Conservation (phyloP, 2,113 vertebrate genomes). For the Ondatra zibethicus region DNA sequence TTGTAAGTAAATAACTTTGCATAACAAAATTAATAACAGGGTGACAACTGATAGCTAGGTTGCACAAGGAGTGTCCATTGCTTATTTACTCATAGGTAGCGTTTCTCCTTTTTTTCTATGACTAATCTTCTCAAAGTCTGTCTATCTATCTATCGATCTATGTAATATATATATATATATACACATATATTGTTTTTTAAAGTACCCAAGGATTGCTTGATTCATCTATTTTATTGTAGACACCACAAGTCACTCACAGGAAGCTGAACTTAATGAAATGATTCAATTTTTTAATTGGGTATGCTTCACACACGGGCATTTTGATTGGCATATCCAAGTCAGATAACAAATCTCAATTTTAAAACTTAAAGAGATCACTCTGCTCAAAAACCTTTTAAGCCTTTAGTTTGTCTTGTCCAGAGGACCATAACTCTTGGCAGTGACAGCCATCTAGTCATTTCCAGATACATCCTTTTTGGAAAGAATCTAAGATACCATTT, state of each 20-base stretch:
- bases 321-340: conserved; percentile 32
- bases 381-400: background rate
- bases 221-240: background rate
- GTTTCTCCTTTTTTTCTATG: background rate
- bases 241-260: background rate
- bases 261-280: background rate
- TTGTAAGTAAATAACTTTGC: background rate
- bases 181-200: background rate
- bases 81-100: background rate
- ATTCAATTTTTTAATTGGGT: conserved; percentile 54
- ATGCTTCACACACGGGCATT: background rate
- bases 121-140: background rate
- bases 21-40: background rate
- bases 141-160: no score
- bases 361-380: background rate
- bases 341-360: conserved; percentile 23
- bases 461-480: background rate
- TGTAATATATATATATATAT: no score
- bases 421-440: background rate
- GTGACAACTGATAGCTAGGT: no score
- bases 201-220: background rate
- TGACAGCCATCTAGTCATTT: background rate
- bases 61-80: background rate
- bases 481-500: background rate
- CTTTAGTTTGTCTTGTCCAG: background rate